A percentile compares a stretch with the other conserved stretches of the same genome.
Conservation (phyloP, 92 coral and sea anemone species). For the Epizoanthus scotinus region DNA sequence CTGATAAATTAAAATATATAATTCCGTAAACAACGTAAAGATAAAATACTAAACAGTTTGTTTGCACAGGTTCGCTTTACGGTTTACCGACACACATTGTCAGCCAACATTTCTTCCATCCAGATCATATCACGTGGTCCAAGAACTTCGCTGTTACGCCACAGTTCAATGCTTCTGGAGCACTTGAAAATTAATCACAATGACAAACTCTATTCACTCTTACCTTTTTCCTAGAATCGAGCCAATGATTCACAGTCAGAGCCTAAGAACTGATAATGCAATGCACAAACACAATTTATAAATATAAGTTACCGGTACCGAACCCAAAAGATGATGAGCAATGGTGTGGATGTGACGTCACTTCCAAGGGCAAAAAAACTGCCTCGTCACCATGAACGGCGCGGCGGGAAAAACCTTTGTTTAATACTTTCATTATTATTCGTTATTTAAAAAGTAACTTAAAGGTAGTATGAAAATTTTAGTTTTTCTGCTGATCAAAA, state of each 20-base stretch:
- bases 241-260: not conserved
- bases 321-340: too few species aligned
- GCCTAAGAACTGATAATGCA: not conserved
- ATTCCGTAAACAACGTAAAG: not conserved
- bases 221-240: not conserved
- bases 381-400: not conserved
- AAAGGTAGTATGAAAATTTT: too few species aligned
- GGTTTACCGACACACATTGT: not conserved
- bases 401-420: too few species aligned
- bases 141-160: not conserved
- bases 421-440: too few species aligned
- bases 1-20: not conserved
- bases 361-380: not conserved
- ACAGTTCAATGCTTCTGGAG: not conserved
- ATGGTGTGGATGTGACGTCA: conserved; percentile 8
- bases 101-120: not conserved
- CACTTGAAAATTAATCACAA: not conserved
- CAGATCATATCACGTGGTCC: not conserved
- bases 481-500: too few species aligned
- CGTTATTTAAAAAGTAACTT: too few species aligned
- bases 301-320: too few species aligned
- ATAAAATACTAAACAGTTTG: not conserved
- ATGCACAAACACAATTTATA: not conserved
- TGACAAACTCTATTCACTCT: not conserved
- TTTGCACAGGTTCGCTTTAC: not conserved